These are phyloP conservation scores for Malthinus seriepunctatus DNA, from an alignment of 2,888 invertebrate species.

Conservation along the genomic window DNA sequence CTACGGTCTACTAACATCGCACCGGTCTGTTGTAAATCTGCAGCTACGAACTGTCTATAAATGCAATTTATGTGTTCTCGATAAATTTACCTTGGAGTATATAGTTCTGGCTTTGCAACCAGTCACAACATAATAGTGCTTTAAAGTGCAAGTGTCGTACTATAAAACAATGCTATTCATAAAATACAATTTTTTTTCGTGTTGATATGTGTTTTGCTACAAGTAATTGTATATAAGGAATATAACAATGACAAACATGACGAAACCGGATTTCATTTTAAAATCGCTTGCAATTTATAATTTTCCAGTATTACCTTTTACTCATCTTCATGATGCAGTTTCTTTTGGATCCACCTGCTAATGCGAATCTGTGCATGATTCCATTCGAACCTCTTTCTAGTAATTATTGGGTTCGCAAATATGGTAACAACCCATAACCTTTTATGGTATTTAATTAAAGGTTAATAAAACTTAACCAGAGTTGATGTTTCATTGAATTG, in stretches of 20 bases:
- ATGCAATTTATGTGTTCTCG: conserved; percentile 40
- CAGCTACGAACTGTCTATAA: conserved; percentile 33
- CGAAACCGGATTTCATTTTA: too few species aligned
- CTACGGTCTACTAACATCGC: conserved; percentile 32
- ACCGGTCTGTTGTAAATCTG: conserved; percentile 43
- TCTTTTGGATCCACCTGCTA: too few species aligned
- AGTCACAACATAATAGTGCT: conserved; percentile 12
- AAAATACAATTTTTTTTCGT: conserved; percentile 11
- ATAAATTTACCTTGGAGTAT: conserved; percentile 40
- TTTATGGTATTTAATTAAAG: too few species aligned
- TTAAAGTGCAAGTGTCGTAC: conserved; percentile 16
- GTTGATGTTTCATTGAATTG: too few species aligned
- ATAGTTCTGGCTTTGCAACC: conserved; percentile 6
- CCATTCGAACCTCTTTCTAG: too few species aligned
- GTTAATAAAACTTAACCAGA: too few species aligned
- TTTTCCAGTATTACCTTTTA: too few species aligned
- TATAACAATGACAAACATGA: background rate
- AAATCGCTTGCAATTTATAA: too few species aligned
- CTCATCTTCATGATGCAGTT: too few species aligned
- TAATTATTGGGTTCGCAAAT: too few species aligned
- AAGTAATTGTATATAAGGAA: conserved; percentile 12
- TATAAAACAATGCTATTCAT: conserved; percentile 22
- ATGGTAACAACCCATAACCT: too few species aligned
- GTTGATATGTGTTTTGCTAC: conserved; percentile 4
- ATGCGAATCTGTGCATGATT: too few species aligned